Evolutionary conservation across 2,113 vertebrate genomes (phyloP).

Genomic region (Lates calcarifer): DNA sequence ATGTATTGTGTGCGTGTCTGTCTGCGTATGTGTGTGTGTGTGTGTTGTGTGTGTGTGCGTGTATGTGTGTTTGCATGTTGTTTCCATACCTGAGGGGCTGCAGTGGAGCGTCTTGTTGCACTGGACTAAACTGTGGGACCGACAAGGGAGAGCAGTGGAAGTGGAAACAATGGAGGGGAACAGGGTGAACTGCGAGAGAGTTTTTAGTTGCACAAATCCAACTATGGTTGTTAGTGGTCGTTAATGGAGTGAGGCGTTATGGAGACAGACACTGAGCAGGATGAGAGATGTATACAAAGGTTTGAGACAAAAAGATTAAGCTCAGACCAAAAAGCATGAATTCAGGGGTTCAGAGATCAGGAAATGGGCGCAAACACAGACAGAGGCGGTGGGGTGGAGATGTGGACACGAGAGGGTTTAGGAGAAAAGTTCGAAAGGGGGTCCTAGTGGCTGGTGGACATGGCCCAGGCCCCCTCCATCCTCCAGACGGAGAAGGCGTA

Average conservation of each 20-base stretch:
- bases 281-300: conserved; percentile 31
- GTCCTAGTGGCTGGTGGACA: conserved; percentile 89
- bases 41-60: not conserved
- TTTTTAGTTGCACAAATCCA: conserved; percentile 22
- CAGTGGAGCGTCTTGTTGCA: conserved; percentile 62
- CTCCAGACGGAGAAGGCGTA: conserved; percentile 94
- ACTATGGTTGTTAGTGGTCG: conserved; percentile 4
- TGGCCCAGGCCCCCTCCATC: conserved; percentile 94
- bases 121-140: conserved; percentile 64
- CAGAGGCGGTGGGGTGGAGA: conserved; percentile 50
- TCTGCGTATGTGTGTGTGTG: conserved; percentile 11
- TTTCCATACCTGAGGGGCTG: conserved; percentile 72
- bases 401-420: conserved; percentile 64
- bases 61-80: conserved; percentile 24
- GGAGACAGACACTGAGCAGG: conserved; percentile 21
- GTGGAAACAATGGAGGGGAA: conserved; percentile 28
- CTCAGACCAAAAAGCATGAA: conserved; percentile 38
- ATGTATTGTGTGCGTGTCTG: not conserved
- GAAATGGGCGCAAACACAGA: conserved; percentile 62
- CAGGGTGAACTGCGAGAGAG: not conserved
- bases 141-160: conserved; percentile 48
- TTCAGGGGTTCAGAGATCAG: conserved; percentile 47
- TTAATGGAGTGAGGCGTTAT: conserved; percentile 6
- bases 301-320: conserved; percentile 45
- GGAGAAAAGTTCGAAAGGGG: conserved; percentile 51